These are phyloP conservation scores for Agrochola lychnidis DNA, from an alignment of 2,888 invertebrate genomes.

Conservation along the genomic window DNA sequence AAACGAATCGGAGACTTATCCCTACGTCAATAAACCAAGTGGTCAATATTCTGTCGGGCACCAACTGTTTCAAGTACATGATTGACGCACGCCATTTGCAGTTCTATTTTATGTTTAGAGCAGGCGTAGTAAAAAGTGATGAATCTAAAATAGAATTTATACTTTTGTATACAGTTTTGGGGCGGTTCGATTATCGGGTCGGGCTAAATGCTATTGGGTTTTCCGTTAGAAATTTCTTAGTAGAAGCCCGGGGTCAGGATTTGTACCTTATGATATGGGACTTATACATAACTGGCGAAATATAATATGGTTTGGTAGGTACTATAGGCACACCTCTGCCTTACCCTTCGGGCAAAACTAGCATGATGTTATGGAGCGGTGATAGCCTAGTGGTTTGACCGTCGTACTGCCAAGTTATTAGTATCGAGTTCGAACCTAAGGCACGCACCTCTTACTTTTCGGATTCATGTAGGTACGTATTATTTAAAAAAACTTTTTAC, in stretches of 20 bases:
- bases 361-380: too few relatives aligned
- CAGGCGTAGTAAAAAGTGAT: background rate
- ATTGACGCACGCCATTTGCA: slow-evolving; percentile 47
- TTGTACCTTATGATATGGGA: background rate
- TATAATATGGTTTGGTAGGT: background rate
- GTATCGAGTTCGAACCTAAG: too few relatives aligned
- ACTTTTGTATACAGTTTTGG: background rate
- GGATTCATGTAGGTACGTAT: too few relatives aligned
- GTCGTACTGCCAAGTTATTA: too few relatives aligned
- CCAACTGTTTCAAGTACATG: slow-evolving; percentile 47
- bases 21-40: slow-evolving; percentile 47
- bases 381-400: too few relatives aligned
- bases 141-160: background rate
- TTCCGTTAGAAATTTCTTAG: background rate
- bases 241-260: background rate
- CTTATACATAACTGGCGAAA: background rate
- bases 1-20: slow-evolving; percentile 50
- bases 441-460: too few relatives aligned
- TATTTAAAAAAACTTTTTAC: too few relatives aligned
- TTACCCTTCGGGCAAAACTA: background rate
- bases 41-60: slow-evolving; percentile 37
- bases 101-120: background rate
- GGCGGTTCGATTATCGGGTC: background rate
- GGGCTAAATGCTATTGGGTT: background rate
- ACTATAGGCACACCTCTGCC: background rate